These are phyloP conservation scores for Phenacoccus solenopsis DNA, from an alignment of 1,140 invertebrate species.

Conservation along the genomic window DNA sequence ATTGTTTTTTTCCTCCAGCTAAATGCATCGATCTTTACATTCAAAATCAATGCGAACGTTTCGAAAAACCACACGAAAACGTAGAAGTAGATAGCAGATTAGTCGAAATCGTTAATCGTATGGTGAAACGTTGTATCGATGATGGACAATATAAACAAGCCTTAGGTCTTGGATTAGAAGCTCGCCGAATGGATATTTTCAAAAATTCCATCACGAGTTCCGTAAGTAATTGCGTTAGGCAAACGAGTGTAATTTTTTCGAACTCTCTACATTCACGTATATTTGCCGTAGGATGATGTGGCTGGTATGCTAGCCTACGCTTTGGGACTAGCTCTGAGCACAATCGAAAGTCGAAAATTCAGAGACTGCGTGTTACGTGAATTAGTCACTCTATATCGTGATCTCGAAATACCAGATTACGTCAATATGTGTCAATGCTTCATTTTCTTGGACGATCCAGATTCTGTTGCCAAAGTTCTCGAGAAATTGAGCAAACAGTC, in stretches of 20 bases:
- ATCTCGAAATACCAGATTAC: slow-evolving; percentile 78
- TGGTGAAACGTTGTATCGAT: slow-evolving; percentile 91
- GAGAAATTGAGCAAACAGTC: slow-evolving; percentile 72
- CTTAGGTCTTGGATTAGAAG: slow-evolving; percentile 87
- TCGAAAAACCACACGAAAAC: slow-evolving; percentile 41
- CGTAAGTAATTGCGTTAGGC: slow-evolving; percentile 34
- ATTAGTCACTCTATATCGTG: slow-evolving; percentile 79
- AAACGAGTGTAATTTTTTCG: background rate
- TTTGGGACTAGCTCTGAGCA: slow-evolving; percentile 88
- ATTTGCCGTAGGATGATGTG: slow-evolving; percentile 57
- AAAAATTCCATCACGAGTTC: slow-evolving; percentile 79
- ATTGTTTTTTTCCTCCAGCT: slow-evolving; percentile 38
- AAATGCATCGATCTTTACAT: slow-evolving; percentile 95
- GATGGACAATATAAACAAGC: slow-evolving; percentile 89
- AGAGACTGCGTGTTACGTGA: slow-evolving; percentile 76
- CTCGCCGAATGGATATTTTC: slow-evolving; percentile 90
- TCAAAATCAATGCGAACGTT: slow-evolving; percentile 58
- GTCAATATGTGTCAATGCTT: slow-evolving; percentile 94
- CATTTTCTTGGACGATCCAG: slow-evolving; percentile 88
- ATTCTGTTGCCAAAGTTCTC: slow-evolving; percentile 78
- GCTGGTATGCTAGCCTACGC: slow-evolving; percentile 85
- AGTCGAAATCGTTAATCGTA: slow-evolving; percentile 88
- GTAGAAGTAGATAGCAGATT: slow-evolving; percentile 73
- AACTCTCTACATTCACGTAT: too few species aligned
- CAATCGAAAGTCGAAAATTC: slow-evolving; percentile 86